These are phyloP conservation scores for Myanophis thanlyinensis DNA, from an alignment of 2,113 vertebrate genomes.

Conservation along the genomic window DNA sequence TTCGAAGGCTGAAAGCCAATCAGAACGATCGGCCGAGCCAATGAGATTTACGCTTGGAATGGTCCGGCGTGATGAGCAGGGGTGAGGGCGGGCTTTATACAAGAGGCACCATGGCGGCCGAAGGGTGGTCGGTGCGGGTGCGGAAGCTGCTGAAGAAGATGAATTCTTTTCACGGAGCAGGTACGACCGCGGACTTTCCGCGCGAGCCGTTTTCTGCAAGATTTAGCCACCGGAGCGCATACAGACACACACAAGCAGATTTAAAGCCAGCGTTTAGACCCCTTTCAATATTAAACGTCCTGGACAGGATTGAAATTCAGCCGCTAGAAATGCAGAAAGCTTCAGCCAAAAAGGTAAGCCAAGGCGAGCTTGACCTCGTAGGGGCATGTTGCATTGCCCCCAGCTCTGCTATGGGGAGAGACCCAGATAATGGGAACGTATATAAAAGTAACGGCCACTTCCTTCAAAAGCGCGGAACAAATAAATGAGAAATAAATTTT, in stretches of 20 bases:
- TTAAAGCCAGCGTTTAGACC: background rate
- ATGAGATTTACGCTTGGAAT: background rate
- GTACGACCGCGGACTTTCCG: background rate
- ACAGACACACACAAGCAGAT: background rate
- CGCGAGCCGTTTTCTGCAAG: too few species aligned
- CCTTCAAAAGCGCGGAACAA: background rate
- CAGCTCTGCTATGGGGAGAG: background rate
- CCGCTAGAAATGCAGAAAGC: background rate
- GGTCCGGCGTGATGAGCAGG: background rate
- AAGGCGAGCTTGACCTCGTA: background rate
- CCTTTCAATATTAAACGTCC: background rate
- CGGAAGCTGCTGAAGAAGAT: conserved; percentile 9
- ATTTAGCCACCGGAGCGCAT: background rate
- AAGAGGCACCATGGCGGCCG: background rate
- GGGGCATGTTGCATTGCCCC: background rate
- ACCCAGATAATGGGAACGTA: background rate
- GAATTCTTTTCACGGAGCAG: conserved; percentile 24
- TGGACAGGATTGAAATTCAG: background rate
- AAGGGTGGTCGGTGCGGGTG: background rate
- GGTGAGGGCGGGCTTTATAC: background rate
- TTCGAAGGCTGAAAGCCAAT: background rate
- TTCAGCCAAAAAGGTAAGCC: background rate
- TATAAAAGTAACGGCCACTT: background rate
- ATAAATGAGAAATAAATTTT: background rate
- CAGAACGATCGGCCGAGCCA: background rate